phyloP scores from a whole-genome alignment of 1,140 invertebrate genomes.

The Lepidurus packardi region DNA sequence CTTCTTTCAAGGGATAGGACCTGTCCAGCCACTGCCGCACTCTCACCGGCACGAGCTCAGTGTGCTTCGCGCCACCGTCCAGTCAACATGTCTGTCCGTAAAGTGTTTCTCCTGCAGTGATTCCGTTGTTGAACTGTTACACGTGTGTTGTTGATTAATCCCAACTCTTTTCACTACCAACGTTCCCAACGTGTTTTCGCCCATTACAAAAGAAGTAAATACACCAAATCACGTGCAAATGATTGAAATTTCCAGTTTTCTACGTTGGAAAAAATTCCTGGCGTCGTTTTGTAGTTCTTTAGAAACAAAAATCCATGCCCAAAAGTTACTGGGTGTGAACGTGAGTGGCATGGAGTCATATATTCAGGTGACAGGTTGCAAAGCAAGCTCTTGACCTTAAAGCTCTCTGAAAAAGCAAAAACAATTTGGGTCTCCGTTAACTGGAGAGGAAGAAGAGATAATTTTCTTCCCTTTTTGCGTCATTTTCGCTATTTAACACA shows the following conservation, averaged over 20 bases:
- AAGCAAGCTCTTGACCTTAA: neutral
- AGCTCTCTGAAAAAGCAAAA: too few relatives aligned
- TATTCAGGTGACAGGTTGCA: constrained; percentile 8
- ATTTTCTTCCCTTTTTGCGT: too few relatives aligned
- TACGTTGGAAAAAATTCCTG: too few relatives aligned
- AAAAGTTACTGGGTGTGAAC: neutral
- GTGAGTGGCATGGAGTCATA: constrained; percentile 17
- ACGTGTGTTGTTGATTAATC: neutral
- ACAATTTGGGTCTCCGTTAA: neutral
- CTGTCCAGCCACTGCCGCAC: neutral
- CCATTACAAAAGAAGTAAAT: too few relatives aligned
- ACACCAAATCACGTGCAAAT: too few relatives aligned
- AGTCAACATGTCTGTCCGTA: neutral
- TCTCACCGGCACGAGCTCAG: neutral
- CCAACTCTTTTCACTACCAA: too few relatives aligned
- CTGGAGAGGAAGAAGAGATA: too few relatives aligned
- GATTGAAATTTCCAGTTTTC: too few relatives aligned
- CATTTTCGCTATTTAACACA: too few relatives aligned
- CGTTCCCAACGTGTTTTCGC: too few relatives aligned
- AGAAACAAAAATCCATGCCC: too few relatives aligned
- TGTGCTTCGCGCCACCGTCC: neutral
- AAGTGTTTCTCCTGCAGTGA: neutral
- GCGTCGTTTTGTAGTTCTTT: too few relatives aligned
- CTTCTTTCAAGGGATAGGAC: neutral
- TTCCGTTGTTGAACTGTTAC: neutral